These are phyloP conservation scores for Megastigmus dorsalis DNA, from an alignment of 2,888 invertebrate genomes.

Conservation along the genomic window DNA sequence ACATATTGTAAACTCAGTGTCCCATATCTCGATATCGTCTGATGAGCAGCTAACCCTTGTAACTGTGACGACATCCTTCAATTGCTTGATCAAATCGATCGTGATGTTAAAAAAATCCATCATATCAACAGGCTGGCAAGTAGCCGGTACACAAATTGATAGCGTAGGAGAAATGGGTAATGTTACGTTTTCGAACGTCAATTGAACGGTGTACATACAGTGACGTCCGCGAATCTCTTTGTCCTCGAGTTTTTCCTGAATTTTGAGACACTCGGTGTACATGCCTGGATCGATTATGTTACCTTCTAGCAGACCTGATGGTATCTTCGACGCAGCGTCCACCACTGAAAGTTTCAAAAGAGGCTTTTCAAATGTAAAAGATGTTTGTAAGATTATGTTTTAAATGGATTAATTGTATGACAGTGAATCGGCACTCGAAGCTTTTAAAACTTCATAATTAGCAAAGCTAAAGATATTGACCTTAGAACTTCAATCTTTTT, in stretches of 20 bases:
- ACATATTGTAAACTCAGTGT: constrained; percentile 50
- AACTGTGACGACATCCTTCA: background rate
- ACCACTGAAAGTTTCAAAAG: constrained; percentile 75
- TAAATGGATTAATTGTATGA: too few relatives aligned
- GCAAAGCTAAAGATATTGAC: too few relatives aligned
- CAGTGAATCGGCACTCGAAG: too few relatives aligned
- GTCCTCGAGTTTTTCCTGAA: constrained; percentile 58
- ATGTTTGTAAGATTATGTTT: too few relatives aligned
- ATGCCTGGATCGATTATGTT: constrained; percentile 74
- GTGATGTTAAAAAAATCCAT: constrained; percentile 43
- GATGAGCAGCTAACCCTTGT: constrained; percentile 47
- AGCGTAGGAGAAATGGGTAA: constrained; percentile 65
- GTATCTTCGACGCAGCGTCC: constrained; percentile 75
- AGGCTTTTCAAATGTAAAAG: too few relatives aligned
- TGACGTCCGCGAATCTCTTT: constrained; percentile 71
- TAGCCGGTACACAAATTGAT: constrained; percentile 74
- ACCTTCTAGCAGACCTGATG: constrained; percentile 73
- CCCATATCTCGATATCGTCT: constrained; percentile 52
- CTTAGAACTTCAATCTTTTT: too few relatives aligned
- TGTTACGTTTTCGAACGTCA: constrained; percentile 57
- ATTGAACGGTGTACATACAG: constrained; percentile 68
- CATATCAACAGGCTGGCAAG: constrained; percentile 70
- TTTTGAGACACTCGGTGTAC: constrained; percentile 72
- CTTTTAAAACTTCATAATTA: too few relatives aligned
- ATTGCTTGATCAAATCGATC: background rate